Evolutionary conservation across 2,113 vertebrate species (phyloP), one percentile per base, ranked within the genome.

Genomic region (Ancistrus triradiatus): DNA sequence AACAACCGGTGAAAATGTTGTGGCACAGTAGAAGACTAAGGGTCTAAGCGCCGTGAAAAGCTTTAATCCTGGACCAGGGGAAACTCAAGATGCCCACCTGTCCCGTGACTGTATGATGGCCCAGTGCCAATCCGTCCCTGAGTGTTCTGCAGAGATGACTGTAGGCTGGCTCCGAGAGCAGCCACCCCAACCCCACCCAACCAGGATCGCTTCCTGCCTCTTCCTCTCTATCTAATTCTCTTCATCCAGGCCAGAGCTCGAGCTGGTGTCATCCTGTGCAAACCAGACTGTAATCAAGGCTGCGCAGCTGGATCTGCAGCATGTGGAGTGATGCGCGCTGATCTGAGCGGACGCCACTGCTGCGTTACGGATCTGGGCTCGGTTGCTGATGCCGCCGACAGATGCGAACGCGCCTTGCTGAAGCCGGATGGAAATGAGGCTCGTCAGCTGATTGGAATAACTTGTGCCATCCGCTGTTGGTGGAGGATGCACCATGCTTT

Each of bases 261-360:
- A 17, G 40, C 21, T 25, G 14, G 21, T 38, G 47, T 17, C 18
- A 18, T 7, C 31, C 31, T 19, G 47, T 42, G 38, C n/a, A n/a
- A n/a, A n/a, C n/a, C n/a, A n/a, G n/a, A n/a, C n/a, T n/a, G 38
- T 42, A n/a, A 42, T n/a, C 13, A 42, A 15, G 38, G 22, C 27
- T 31, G 58, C 48, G 44, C 48, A 60, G 22, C 42, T 59, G 64
- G 40, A 35, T 31, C 19, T 75, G 66, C 52, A 55, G 62, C 33
- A 49, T 57, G 14, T 58, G 11, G 27, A 58, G 60, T 64, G 18
- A 60, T 11, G 74, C 74, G 78, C 74, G 79, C 68, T 74, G 78
- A 74, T 68, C 79, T 74, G 80, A 19, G 38, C 17, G 56, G 50
- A 68, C 62, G 70, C 79, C 76, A 68, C 76, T 76, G 70, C 66